phyloP scores from a whole-genome alignment of 2,888 invertebrate genomes.

The Nebria salina region DNA sequence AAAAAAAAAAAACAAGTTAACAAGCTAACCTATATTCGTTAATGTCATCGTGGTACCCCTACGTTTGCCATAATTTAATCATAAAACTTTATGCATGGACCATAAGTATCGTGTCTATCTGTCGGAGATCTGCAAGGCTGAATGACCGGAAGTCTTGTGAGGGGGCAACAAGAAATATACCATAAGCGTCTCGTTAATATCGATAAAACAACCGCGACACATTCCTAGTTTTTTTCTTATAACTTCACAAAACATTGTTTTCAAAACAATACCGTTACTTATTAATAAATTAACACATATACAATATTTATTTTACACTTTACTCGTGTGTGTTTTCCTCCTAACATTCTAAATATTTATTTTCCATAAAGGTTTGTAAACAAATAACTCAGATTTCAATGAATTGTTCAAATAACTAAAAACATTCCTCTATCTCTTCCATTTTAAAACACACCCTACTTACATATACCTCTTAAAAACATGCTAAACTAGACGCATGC shows the following conservation, averaged over 20 bases:
- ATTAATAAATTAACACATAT: background rate
- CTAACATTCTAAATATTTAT: background rate
- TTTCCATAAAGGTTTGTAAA: background rate
- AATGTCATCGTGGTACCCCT: background rate
- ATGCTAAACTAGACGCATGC: background rate
- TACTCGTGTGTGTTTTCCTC: background rate
- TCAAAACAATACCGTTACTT: background rate
- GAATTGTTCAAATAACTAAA: background rate
- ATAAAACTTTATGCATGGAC: conserved; percentile 13
- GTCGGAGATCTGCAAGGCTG: conserved; percentile 17
- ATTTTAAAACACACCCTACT: background rate
- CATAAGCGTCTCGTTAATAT: conserved; percentile 8
- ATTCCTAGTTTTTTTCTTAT: background rate
- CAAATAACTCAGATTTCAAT: background rate
- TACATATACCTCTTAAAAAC: background rate
- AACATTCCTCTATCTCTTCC: background rate
- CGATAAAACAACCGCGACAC: background rate
- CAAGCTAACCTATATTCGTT: background rate
- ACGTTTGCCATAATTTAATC: conserved; percentile 14
- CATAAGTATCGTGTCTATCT: conserved; percentile 4
- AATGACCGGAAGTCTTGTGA: conserved; percentile 19
- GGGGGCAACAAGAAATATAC: conserved; percentile 17
- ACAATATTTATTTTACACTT: background rate
- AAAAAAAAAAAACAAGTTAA: background rate
- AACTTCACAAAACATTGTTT: background rate